Evolutionary conservation across 2,113 vertebrate genomes (phyloP).

Genomic region (Notothenia coriiceps): DNA sequence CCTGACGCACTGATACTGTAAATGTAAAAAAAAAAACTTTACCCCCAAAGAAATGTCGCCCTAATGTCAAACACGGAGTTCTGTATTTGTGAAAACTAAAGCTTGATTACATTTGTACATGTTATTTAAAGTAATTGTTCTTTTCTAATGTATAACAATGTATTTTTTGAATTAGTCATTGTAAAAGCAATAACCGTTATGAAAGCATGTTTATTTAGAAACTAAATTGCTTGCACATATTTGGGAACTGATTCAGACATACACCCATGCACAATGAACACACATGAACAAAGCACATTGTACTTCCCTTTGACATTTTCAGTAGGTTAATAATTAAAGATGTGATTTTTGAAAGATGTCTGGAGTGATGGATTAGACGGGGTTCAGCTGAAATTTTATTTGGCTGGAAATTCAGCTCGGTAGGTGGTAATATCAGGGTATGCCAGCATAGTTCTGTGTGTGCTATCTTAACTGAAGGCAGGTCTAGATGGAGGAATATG

Average conservation of each 20-base stretch:
- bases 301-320: constrained; percentile 48
- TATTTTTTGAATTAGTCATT: too few relatives aligned
- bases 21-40: not conserved
- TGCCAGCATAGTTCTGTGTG: constrained; percentile 44
- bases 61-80: not conserved
- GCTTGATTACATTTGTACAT: not conserved
- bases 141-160: constrained; percentile 6
- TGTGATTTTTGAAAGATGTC: constrained; percentile 53
- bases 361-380: constrained; percentile 68
- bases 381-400: constrained; percentile 65
- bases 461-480: constrained; percentile 20
- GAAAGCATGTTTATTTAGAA: not conserved
- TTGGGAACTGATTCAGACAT: constrained; percentile 10
- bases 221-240: not conserved
- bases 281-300: constrained; percentile 36
- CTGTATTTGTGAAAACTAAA: constrained; percentile 3
- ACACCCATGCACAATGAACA: not conserved
- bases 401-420: constrained; percentile 60
- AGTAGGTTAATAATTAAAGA: constrained; percentile 66
- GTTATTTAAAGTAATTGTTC: not conserved
- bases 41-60: not conserved
- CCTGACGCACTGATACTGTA: constrained; percentile 29
- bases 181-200: not conserved
- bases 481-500: constrained; percentile 18
- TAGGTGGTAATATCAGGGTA: constrained; percentile 56